These are phyloP conservation scores for Chymomyza caudatula DNA, from an alignment of 2,888 invertebrate species.

Conservation along the genomic window DNA sequence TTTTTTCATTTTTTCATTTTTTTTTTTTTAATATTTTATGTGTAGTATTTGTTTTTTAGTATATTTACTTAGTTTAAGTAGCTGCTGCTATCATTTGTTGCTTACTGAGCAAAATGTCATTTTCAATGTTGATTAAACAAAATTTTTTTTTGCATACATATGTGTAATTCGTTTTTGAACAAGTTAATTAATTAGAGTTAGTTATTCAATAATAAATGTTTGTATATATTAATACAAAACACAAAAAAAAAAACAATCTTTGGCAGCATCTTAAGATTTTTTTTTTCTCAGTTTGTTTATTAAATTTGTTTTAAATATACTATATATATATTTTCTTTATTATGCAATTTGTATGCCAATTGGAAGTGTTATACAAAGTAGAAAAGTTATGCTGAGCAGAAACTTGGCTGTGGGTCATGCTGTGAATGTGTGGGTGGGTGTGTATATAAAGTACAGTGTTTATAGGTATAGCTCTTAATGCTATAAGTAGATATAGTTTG, in stretches of 20 bases:
- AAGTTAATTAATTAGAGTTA: constrained; percentile 27
- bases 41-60: neutral
- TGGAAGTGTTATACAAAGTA: constrained; percentile 24
- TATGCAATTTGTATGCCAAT: constrained; percentile 27
- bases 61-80: neutral
- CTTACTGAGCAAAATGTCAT: neutral
- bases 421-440: neutral
- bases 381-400: constrained; percentile 5
- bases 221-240: constrained; percentile 21
- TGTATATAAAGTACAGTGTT: neutral
- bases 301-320: neutral
- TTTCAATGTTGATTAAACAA: too few relatives aligned
- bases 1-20: constrained; percentile 15
- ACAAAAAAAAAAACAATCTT: too few relatives aligned
- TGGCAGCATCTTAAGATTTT: constrained; percentile 63
- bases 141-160: neutral
- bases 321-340: neutral
- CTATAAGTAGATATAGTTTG: neutral
- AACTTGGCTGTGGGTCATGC: neutral
- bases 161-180: neutral
- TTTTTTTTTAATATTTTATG: constrained; percentile 12
- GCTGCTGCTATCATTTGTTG: neutral
- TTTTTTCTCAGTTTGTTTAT: neutral
- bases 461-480: neutral
- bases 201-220: constrained; percentile 34